Conservation (phyloP, 2,888 invertebrate species). For the Liopterus haemorrhoidalis region DNA sequence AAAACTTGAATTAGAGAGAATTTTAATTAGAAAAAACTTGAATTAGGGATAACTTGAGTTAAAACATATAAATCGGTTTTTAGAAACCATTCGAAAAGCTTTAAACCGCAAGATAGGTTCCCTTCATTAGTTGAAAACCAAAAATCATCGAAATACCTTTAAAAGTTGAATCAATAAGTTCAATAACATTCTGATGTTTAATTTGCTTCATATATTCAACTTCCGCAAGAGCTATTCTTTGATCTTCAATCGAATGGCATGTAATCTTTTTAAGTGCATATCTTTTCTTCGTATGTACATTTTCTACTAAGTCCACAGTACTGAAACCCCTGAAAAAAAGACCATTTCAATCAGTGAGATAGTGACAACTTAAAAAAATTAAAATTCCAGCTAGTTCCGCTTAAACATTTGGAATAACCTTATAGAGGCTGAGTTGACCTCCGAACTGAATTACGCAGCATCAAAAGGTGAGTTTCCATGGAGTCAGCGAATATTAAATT, state of each 20-base stretch:
- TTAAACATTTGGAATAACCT: too few relatives aligned
- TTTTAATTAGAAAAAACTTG: too few relatives aligned
- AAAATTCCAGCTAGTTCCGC: conserved; percentile 9
- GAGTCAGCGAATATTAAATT: too few relatives aligned
- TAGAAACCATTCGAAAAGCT: background rate
- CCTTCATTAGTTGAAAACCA: background rate
- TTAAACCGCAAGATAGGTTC: background rate
- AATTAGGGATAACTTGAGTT: too few relatives aligned
- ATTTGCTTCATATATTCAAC: conserved; percentile 66
- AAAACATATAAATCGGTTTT: background rate
- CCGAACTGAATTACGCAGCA: too few relatives aligned
- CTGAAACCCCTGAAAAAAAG: conserved; percentile 67
- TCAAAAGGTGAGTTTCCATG: too few relatives aligned
- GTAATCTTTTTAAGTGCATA: conserved; percentile 74
- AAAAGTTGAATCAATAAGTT: conserved; percentile 62
- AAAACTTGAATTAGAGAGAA: too few relatives aligned
- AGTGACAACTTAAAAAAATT: conserved; percentile 15
- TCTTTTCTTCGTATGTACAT: conserved; percentile 55
- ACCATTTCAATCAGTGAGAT: conserved; percentile 5
- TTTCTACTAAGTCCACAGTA: conserved; percentile 70
- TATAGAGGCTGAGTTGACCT: too few relatives aligned
- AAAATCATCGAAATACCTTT: conserved; percentile 44
- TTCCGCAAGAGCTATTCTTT: conserved; percentile 64
- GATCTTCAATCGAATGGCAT: conserved; percentile 75
- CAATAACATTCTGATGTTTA: conserved; percentile 67